phyloP scores from a whole-genome alignment of 2,888 invertebrate genomes.

The Myathropa florea region DNA sequence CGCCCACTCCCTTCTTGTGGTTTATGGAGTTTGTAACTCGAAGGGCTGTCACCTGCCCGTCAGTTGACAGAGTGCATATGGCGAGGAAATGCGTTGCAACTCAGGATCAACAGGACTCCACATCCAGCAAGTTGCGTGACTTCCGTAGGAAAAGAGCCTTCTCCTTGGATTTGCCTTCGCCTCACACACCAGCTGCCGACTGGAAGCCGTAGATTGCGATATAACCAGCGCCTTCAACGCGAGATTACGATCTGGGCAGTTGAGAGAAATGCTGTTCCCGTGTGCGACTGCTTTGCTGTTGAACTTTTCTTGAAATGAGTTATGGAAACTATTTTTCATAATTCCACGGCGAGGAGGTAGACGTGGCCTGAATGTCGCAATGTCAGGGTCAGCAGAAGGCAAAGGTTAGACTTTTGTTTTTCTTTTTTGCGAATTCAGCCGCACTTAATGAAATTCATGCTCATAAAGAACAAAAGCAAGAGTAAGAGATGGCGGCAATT shows the following conservation, averaged over 20 bases:
- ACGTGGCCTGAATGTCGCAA: slow-evolving; percentile 30
- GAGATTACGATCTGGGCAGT: slow-evolving; percentile 34
- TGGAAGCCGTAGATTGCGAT: neutral
- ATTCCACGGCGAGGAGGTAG: slow-evolving; percentile 1
- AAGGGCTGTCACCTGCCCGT: neutral
- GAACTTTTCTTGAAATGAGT: neutral
- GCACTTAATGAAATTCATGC: neutral
- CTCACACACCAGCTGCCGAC: neutral
- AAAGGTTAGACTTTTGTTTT: neutral
- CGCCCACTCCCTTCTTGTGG: neutral
- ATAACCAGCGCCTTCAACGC: neutral
- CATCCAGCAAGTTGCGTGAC: neutral
- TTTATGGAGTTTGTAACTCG: too few relatives aligned
- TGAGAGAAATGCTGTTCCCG: slow-evolving; percentile 30
- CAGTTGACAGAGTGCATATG: neutral
- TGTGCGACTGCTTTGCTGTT: neutral
- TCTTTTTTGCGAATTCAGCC: neutral
- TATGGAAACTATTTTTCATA: slow-evolving; percentile 25
- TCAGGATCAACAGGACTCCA: neutral
- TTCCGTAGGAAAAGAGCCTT: neutral
- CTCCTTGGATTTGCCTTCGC: neutral
- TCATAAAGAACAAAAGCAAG: neutral
- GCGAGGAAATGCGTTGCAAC: neutral
- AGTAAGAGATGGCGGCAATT: neutral
- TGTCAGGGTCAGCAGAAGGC: slow-evolving; percentile 49